Evolutionary conservation across 2,888 invertebrate species (phyloP), one percentile per base, ranked within the genome.

Genomic region (Platycheirus albimanus): DNA sequence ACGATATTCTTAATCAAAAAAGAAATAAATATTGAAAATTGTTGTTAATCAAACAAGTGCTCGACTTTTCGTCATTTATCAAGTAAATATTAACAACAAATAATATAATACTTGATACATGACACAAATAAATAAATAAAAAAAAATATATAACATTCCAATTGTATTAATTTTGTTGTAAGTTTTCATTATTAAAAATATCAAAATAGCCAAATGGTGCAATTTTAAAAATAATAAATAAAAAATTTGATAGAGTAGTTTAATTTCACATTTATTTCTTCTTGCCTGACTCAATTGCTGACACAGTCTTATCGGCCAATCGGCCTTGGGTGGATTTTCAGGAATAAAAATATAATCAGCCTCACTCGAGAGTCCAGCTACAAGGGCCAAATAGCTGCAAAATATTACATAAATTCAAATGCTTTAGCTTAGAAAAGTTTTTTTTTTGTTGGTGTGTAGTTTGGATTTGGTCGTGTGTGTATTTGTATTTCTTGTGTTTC

Each of bases 301-400:
- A 92, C 96, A 96, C 87, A 96, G 92, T 88, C 93, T 93, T 87
- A 93, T 93, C 87, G 94, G 93, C 96, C 96, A 96, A 90, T 95
- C 94, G 84, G 90, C 90, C 87, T 88, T 94, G 89, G 96, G 95
- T 89, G 97, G 96, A 92, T 94, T 94, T 93, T 97, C 97, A 86
- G 97, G 96, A 91, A 96, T 94, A 92, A 97, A 97, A 90, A 95
- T 94, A 94, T 94, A 96, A 92, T 96, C 96, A 88, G 96, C 96
- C 90, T 97, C 96, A 88, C 94, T 93, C 89, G 96, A 94, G 87
- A 97, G 92, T 90, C 95, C 95, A 89, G 95, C 95, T 89, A 95
- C 96, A 89, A 96, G 93, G 89, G 96, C 95, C 92, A 97, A 93
- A 93, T 96, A 97, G 91, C 95, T 95, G 93, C 85, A 90, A 90